Evolutionary conservation across 35 echinoderm and acorn worm species (phyloP).

Genomic region (Patiria miniata): DNA sequence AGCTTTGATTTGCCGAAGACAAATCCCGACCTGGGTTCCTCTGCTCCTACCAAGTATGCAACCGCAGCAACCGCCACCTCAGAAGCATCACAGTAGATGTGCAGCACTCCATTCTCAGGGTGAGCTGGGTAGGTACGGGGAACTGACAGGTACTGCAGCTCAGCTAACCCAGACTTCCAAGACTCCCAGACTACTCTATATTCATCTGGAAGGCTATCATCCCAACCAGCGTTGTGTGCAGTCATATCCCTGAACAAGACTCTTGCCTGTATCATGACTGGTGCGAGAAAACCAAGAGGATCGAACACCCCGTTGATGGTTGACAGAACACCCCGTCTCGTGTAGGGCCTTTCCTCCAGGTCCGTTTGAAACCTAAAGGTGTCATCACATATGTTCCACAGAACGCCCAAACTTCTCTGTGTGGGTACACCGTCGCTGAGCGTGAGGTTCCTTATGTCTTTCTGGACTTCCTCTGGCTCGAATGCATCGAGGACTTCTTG

Average conservation of each 20-base stretch:
- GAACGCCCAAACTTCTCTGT: conserved; percentile 27
- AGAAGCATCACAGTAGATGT: no score
- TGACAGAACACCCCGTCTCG: conserved; percentile 57
- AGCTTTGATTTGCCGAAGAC: no score
- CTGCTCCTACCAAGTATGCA: no score
- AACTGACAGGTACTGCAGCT: no score
- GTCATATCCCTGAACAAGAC: conserved; percentile 20
- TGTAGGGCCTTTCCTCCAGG: conserved; percentile 32
- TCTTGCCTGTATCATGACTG: conserved; percentile 16
- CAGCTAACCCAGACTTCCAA: no score
- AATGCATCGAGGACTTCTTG: conserved; percentile 20
- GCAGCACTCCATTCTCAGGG: no score
- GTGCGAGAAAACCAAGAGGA: conserved; percentile 37
- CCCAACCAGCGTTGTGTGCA: neutral
- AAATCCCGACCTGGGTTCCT: no score
- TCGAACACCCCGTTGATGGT: conserved; percentile 52
- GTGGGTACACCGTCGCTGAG: neutral
- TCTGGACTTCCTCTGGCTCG: conserved; percentile 24
- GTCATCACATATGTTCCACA: neutral
- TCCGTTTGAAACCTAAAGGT: neutral
- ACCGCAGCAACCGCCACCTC: no score
- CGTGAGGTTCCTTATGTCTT: neutral
- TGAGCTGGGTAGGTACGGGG: no score
- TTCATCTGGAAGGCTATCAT: conserved; percentile 54
- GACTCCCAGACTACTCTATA: no score